These are phyloP conservation scores for Proctacanthus coquilletti DNA, from an alignment of 1,140 invertebrate genomes.

Conservation along the genomic window DNA sequence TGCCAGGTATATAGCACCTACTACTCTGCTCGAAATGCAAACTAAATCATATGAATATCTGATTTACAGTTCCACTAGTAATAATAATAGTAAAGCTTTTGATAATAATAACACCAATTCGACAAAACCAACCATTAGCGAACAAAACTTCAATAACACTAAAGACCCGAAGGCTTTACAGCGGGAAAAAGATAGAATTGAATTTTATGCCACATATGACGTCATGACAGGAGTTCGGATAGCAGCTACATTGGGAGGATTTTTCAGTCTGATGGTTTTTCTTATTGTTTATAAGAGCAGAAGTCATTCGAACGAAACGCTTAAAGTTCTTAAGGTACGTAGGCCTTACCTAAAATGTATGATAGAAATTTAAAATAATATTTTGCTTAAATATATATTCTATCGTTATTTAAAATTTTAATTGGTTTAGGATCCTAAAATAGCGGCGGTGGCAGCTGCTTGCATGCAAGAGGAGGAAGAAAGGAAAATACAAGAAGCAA, in stretches of 20 bases:
- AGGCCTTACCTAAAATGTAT: not conserved
- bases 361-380: not conserved
- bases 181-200: slow-evolving; percentile 47
- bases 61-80: not conserved
- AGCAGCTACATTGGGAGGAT: slow-evolving; percentile 71
- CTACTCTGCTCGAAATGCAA: no score
- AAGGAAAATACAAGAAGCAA: slow-evolving; percentile 48
- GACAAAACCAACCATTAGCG: not conserved
- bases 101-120: not conserved
- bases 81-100: not conserved
- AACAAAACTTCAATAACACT: not conserved
- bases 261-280: slow-evolving; percentile 76
- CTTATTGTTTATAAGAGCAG: slow-evolving; percentile 76
- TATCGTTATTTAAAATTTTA: not conserved
- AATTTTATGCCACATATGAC: slow-evolving; percentile 80
- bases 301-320: slow-evolving; percentile 50
- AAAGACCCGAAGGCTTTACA: slow-evolving; percentile 12
- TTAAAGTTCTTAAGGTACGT: slow-evolving; percentile 32
- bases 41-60: no score
- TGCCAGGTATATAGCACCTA: no score
- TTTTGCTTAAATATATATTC: not conserved
- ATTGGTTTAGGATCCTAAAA: slow-evolving; percentile 35
- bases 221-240: slow-evolving; percentile 80
- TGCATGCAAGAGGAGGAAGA: slow-evolving; percentile 65
- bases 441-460: slow-evolving; percentile 47